Conservation (phyloP, 2,113 vertebrate species). For the Agelaius tricolor region DNA sequence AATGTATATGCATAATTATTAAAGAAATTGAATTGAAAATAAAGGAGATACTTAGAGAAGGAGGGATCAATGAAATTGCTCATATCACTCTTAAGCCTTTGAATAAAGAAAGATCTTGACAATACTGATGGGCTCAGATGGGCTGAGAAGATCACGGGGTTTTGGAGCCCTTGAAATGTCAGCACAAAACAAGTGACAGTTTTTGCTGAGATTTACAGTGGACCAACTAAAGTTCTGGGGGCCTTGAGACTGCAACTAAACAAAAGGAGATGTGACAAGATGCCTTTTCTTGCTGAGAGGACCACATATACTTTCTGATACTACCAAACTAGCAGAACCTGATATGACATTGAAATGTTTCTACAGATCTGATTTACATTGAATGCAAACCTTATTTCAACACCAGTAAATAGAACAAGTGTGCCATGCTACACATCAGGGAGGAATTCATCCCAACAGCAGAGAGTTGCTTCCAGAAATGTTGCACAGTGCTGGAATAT, state of each 20-base stretch:
- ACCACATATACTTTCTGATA: neutral
- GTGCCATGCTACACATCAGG: neutral
- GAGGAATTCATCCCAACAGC: slow-evolving; percentile 25
- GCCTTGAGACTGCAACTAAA: neutral
- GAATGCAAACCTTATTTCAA: neutral
- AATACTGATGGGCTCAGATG: neutral
- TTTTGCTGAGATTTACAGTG: slow-evolving; percentile 12
- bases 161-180: slow-evolving; percentile 28
- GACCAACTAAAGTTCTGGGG: neutral
- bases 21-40: neutral
- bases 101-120: neutral
- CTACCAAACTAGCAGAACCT: neutral
- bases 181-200: neutral
- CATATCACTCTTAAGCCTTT: neutral
- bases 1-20: neutral
- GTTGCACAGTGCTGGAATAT: slow-evolving; percentile 1
- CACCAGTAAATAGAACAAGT: slow-evolving; percentile 20
- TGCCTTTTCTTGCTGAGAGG: neutral
- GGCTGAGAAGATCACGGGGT: neutral
- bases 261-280: neutral
- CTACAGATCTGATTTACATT: slow-evolving; percentile 21
- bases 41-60: slow-evolving; percentile 5
- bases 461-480: neutral
- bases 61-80: neutral
- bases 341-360: slow-evolving; percentile 21